phyloP scores from a whole-genome alignment of 1,140 invertebrate species.

The Neocloeon triangulifer region DNA sequence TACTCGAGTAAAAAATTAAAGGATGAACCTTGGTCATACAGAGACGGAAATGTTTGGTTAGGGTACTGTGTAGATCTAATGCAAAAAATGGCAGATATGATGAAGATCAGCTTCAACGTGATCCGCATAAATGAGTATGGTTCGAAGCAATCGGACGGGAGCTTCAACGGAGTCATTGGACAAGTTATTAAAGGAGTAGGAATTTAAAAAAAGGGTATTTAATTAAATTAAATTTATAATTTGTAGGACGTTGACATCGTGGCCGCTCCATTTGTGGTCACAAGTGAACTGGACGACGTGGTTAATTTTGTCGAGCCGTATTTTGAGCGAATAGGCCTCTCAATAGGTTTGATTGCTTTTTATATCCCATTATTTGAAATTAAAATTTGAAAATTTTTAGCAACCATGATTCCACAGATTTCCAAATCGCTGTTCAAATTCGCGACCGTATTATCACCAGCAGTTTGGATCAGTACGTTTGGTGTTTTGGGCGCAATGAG shows the following conservation, averaged over 20 bases:
- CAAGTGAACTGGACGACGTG: conserved; percentile 77
- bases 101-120: conserved; percentile 14
- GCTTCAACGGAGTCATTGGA: conserved; percentile 63
- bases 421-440: conserved; percentile 83
- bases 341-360: conserved; percentile 33
- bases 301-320: conserved; percentile 83
- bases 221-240: conserved; percentile 5
- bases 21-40: neutral
- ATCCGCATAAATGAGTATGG: conserved; percentile 21
- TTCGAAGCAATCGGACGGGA: conserved; percentile 48
- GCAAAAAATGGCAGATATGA: conserved; percentile 20
- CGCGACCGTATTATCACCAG: conserved; percentile 66
- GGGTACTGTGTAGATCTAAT: conserved; percentile 13
- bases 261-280: conserved; percentile 72
- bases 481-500: conserved; percentile 60
- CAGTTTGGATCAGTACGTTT: conserved; percentile 76
- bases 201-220: neutral
- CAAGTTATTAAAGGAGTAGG: neutral
- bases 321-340: conserved; percentile 71
- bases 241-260: conserved; percentile 79
- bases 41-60: neutral
- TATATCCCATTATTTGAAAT: too few species aligned
- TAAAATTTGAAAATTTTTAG: too few species aligned
- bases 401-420: too few species aligned
- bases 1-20: neutral